These are phyloP conservation scores for Zelleria hepariella DNA, from an alignment of 2,888 invertebrate species.

Conservation along the genomic window DNA sequence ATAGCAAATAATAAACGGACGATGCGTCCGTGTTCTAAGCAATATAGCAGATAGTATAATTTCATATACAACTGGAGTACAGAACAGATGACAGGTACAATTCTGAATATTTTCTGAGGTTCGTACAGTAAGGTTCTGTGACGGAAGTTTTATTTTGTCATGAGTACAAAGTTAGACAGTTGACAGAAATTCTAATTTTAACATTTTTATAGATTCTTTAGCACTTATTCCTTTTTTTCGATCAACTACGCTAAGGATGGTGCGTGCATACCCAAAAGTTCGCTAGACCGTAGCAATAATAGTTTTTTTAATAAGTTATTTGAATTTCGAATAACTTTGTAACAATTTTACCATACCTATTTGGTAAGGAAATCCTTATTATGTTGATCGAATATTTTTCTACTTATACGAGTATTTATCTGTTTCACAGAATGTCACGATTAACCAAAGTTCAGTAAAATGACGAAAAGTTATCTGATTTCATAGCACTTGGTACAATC, in stretches of 20 bases:
- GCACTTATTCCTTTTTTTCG: not conserved
- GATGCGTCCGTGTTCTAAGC: conserved; percentile 27
- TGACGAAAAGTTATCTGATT: too few species aligned
- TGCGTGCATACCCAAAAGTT: too few species aligned
- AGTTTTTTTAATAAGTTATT: too few species aligned
- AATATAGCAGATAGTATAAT: conserved; percentile 16
- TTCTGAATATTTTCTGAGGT: conserved; percentile 5
- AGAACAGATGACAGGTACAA: not conserved
- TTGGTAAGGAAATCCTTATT: too few species aligned
- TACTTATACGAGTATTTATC: not conserved
- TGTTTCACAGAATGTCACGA: not conserved
- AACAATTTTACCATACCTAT: too few species aligned
- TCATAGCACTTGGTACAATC: too few species aligned
- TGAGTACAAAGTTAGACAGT: conserved; percentile 1
- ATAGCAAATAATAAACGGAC: conserved; percentile 17
- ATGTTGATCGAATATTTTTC: too few species aligned
- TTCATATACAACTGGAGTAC: conserved; percentile 5
- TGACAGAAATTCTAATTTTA: not conserved
- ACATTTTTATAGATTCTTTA: not conserved
- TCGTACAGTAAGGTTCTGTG: conserved; percentile 2
- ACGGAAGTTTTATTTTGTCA: not conserved
- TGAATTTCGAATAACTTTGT: too few species aligned
- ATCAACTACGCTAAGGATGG: too few species aligned
- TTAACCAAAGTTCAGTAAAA: not conserved
- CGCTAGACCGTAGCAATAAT: too few species aligned